phyloP scores from a whole-genome alignment of 2,888 invertebrate species.

The Luperina nickerlii region DNA sequence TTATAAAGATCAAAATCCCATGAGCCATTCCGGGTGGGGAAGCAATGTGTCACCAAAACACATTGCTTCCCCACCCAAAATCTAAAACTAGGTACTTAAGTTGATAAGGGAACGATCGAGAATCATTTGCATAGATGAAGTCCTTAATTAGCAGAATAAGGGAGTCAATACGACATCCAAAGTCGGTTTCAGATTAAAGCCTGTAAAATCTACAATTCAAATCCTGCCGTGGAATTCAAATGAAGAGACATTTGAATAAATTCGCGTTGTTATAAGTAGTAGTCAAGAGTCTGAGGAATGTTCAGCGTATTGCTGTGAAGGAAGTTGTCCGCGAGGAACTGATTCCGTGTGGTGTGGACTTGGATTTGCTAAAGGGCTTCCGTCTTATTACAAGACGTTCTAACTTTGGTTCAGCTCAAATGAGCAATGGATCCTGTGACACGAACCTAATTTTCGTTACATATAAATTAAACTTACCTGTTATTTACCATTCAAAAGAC shows the following conservation, averaged over 20 bases:
- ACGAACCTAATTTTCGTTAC: no score
- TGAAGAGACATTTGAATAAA: constrained; percentile 67
- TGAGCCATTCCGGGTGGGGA: neutral
- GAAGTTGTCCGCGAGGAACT: constrained; percentile 2
- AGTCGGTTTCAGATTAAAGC: constrained; percentile 86
- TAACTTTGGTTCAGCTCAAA: neutral
- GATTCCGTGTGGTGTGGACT: constrained; percentile 2
- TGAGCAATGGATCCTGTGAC: no score
- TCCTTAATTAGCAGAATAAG: constrained; percentile 84
- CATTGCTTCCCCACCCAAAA: neutral
- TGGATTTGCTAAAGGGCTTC: neutral
- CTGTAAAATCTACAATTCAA: constrained; percentile 88
- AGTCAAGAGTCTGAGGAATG: constrained; percentile 18
- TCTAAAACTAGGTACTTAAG: constrained; percentile 1
- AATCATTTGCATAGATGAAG: constrained; percentile 65
- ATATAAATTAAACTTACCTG: no score
- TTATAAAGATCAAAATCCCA: constrained; percentile 8
- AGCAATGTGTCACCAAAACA: constrained; percentile 6
- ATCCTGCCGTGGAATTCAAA: constrained; percentile 84
- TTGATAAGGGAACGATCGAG: constrained; percentile 29
- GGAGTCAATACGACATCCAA: constrained; percentile 75
- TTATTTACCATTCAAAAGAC: no score
- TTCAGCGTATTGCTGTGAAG: constrained; percentile 13
- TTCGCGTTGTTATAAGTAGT: constrained; percentile 26
- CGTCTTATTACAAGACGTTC: neutral